Conservation (phyloP, 2,888 invertebrate genomes). For the Parasteatoda lunata region DNA sequence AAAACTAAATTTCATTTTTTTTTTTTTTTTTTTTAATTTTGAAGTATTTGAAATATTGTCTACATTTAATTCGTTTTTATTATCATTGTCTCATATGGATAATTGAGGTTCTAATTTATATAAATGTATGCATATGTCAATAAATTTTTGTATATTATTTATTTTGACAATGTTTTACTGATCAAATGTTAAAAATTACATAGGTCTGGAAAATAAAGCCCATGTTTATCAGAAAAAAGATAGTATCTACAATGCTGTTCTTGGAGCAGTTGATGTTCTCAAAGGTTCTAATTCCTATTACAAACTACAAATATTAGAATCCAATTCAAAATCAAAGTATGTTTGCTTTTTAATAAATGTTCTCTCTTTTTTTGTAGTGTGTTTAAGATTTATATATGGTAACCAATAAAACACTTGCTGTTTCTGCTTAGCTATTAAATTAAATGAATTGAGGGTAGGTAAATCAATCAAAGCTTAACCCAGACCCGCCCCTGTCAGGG, state of each 20-base stretch:
- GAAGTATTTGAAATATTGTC: not conserved
- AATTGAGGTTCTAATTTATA: not conserved
- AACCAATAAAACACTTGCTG: no score
- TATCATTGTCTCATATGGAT: no score
- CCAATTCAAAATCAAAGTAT: conserved; percentile 80
- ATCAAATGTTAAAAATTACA: not conserved
- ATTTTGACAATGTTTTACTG: not conserved
- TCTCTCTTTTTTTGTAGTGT: not conserved
- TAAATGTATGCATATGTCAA: not conserved
- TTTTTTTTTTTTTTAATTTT: not conserved
- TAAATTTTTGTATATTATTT: not conserved
- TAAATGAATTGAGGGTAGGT: no score
- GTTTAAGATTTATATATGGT: not conserved
- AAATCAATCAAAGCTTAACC: no score
- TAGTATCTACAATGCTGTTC: conserved; percentile 84
- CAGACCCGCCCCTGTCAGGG: no score
- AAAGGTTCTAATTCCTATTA: conserved; percentile 93
- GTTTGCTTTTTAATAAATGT: not conserved
- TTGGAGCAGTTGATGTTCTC: conserved; percentile 88
- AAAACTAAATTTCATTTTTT: not conserved
- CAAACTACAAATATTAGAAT: conserved; percentile 91
- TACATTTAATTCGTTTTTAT: no score
- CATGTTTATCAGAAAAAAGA: conserved; percentile 77
- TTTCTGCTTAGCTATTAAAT: no score
- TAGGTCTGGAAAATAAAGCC: conserved; percentile 81